Evolutionary conservation across 1,140 invertebrate genomes (phyloP), one percentile per base, ranked within the genome.

Genomic region (Mesaphorura yosii): DNA sequence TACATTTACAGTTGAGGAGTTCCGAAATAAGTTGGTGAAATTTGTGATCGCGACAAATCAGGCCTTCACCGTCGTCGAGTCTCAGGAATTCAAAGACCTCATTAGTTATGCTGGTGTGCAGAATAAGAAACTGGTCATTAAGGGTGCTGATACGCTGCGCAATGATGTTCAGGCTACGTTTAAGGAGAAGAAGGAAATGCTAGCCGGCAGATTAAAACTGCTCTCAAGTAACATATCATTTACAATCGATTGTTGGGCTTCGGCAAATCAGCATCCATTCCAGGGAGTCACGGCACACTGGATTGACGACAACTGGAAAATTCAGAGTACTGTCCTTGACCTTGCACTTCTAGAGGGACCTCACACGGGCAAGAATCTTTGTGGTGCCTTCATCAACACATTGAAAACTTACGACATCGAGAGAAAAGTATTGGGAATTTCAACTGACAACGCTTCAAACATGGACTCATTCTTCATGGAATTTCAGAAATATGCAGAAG

Each of bases 231-330:
- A 51, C 10, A 42, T 51, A 10, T 51, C 49, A 3, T 51, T 67
- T 15, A 66, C 60, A 3, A 66, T 65, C 25, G 66, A 68, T 60
- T 51, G 60, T 15, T 68, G 65, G 66, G 66, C 64, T 15, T 66
- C 66, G 1, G 19, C 46, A 7, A 65, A 61, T 34, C 66, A 65
- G 37, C 56, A 63, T 1, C 62, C 63, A 51, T 68, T 52, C 57
- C 50, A 64, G 14, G 59, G 60, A 7, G 48, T 68, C 2, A 66
- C 63, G 25, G 65, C 51, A 0, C 65, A 68, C 55, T 67, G 55
- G 54, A 51, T 67, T 14, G 47, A 64, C 53, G 28, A 42, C 7
- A 50, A 51, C 15, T 56, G 40, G 28, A n/a, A 42, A 12, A 23
- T 40, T 27, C 22, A 38, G 25, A 40, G 31, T 2, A 17, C 41